Percentiles rank a stretch among this genome's conserved stretches.
Evolutionary conservation across 1,140 invertebrate genomes (phyloP).

Genomic region (Anagrus nilaparvatae): DNA sequence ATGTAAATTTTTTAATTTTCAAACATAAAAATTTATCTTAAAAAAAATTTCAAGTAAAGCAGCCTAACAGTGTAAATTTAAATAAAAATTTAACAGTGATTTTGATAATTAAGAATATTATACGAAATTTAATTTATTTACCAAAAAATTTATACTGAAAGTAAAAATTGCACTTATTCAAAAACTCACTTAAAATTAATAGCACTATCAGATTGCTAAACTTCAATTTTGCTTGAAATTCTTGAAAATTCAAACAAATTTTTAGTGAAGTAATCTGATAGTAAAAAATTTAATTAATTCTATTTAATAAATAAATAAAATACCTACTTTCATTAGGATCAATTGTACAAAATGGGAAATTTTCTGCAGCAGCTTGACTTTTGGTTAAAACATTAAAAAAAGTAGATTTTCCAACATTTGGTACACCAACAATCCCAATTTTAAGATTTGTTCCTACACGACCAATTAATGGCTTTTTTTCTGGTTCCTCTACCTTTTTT

Average conservation of each 20-base stretch:
- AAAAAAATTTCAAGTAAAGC: no score
- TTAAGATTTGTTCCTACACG: constrained; percentile 95
- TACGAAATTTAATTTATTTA: no score
- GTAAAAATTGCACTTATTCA: background rate
- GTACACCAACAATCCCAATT: constrained; percentile 90
- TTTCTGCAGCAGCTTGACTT: constrained; percentile 91
- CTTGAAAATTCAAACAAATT: no score
- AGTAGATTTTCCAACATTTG: constrained; percentile 97
- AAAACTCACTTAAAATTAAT: no score
- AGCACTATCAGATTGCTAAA: no score
- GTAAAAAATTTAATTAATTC: background rate
- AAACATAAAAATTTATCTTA: no score
- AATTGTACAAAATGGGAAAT: constrained; percentile 99
- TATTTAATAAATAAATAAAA: constrained; percentile 25
- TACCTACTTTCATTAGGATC: constrained; percentile 99
- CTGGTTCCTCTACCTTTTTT: constrained; percentile 86
- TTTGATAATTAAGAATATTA: no score
- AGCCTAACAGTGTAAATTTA: no score
- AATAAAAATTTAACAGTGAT: no score
- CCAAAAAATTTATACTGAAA: background rate
- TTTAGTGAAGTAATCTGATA: background rate
- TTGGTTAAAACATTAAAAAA: constrained; percentile 99
- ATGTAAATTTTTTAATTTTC: no score
- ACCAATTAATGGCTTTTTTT: constrained; percentile 87
- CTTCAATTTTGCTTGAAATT: no score